Conservation (phyloP, 2,797 vertebrate species). For the Apogon hyalosoma region DNA sequence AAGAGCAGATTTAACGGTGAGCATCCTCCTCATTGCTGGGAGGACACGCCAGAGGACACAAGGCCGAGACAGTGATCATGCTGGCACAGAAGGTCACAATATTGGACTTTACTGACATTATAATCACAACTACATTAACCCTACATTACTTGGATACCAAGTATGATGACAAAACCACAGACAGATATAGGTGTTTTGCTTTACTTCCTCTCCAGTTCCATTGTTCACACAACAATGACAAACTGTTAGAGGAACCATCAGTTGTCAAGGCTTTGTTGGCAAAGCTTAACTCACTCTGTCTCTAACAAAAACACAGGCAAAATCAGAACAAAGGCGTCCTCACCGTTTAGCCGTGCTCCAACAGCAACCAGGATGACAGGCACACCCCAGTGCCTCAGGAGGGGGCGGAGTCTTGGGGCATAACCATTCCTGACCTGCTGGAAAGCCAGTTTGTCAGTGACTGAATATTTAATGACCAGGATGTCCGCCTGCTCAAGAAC, state of each 20-base stretch:
- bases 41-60: slow-evolving; percentile 58
- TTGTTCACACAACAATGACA: slow-evolving; percentile 6
- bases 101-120: slow-evolving; percentile 11
- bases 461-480: slow-evolving; percentile 95
- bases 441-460: slow-evolving; percentile 94
- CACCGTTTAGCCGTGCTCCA: slow-evolving; percentile 92
- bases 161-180: not conserved
- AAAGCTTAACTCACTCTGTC: not conserved
- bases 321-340: slow-evolving; percentile 33
- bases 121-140: slow-evolving; percentile 5
- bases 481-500: slow-evolving; percentile 94
- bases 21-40: slow-evolving; percentile 46
- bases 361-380: slow-evolving; percentile 94
- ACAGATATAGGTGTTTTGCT: slow-evolving; percentile 5
- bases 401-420: slow-evolving; percentile 91
- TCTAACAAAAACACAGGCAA: slow-evolving; percentile 1
- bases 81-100: slow-evolving; percentile 9
- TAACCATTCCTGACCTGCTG: slow-evolving; percentile 93
- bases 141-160: slow-evolving; percentile 14
- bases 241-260: not conserved
- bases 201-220: slow-evolving; percentile 8
- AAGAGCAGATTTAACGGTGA: slow-evolving; percentile 57
- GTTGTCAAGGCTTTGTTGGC: slow-evolving; percentile 7
- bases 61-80: slow-evolving; percentile 39
- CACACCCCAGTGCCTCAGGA: slow-evolving; percentile 88